These are phyloP conservation scores for Anoncus sp. DNA, from an alignment of 2,888 invertebrate genomes.

Conservation along the genomic window DNA sequence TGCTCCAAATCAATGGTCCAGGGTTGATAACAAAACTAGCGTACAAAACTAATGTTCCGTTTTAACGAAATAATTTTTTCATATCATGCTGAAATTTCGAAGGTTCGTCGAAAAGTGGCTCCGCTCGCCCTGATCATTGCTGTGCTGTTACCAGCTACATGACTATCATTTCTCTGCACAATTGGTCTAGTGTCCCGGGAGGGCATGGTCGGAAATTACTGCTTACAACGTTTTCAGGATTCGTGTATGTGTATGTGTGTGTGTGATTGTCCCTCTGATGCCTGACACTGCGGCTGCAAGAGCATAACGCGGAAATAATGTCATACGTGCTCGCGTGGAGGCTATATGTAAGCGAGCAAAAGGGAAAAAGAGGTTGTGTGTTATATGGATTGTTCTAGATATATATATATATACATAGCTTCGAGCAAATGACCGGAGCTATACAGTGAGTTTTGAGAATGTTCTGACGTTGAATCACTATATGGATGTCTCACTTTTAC, in stretches of 20 bases:
- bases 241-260: too few relatives aligned
- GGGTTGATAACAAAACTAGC: too few relatives aligned
- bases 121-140: too few relatives aligned
- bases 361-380: not conserved
- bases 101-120: too few relatives aligned
- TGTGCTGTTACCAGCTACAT: too few relatives aligned
- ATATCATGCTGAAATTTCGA: too few relatives aligned
- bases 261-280: not conserved
- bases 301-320: constrained; percentile 45
- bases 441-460: not conserved
- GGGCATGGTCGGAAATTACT: constrained; percentile 21
- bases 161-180: too few relatives aligned
- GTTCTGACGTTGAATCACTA: not conserved
- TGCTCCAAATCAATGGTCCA: too few relatives aligned
- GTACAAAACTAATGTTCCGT: too few relatives aligned
- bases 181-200: too few relatives aligned
- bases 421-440: constrained; percentile 8
- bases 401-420: too few relatives aligned
- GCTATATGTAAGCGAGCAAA: not conserved
- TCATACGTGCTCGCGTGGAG: constrained; percentile 20
- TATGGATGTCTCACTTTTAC: not conserved
- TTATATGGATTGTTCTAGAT: constrained; percentile 3
- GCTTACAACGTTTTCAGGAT: constrained; percentile 33
- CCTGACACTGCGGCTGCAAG: not conserved
- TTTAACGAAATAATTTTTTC: too few relatives aligned